phyloP scores from a whole-genome alignment of 2,888 invertebrate species.

The Meteorus colon region DNA sequence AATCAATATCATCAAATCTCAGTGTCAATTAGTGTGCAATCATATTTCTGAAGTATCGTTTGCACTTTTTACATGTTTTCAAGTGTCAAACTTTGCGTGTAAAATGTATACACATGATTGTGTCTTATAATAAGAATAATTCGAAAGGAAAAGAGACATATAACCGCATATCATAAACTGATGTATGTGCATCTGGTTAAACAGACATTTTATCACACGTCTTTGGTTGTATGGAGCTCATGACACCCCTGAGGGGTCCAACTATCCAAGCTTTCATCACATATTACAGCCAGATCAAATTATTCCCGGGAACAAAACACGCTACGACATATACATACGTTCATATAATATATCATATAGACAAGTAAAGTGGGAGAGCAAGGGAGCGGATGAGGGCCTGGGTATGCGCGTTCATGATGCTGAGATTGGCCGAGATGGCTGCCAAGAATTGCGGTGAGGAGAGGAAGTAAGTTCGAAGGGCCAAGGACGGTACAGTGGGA shows the following conservation, averaged over 20 bases:
- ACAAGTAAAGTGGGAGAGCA: neutral
- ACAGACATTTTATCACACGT: neutral
- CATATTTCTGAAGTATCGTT: too few relatives aligned
- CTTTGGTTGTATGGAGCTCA: constrained; percentile 31
- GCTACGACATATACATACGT: constrained; percentile 52
- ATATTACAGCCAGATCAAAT: constrained; percentile 64
- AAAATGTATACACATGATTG: too few relatives aligned
- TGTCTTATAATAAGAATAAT: neutral
- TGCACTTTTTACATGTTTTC: too few relatives aligned
- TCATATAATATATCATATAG: constrained; percentile 40
- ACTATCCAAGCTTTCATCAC: constrained; percentile 61
- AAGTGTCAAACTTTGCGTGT: too few relatives aligned
- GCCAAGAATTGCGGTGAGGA: constrained; percentile 36
- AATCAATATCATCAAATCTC: too few relatives aligned
- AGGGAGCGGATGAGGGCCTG: constrained; percentile 33
- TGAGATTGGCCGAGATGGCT: constrained; percentile 37
- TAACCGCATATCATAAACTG: too few relatives aligned
- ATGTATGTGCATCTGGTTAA: neutral
- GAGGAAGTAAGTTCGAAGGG: constrained; percentile 38
- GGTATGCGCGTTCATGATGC: constrained; percentile 8
- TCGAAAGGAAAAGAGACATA: neutral
- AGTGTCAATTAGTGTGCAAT: too few relatives aligned
- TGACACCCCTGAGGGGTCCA: constrained; percentile 52
- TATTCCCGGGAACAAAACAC: constrained; percentile 62
- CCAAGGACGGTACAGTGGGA: constrained; percentile 15